phyloP scores from a whole-genome alignment of 2,888 invertebrate species.

The Oscheius sp. region DNA sequence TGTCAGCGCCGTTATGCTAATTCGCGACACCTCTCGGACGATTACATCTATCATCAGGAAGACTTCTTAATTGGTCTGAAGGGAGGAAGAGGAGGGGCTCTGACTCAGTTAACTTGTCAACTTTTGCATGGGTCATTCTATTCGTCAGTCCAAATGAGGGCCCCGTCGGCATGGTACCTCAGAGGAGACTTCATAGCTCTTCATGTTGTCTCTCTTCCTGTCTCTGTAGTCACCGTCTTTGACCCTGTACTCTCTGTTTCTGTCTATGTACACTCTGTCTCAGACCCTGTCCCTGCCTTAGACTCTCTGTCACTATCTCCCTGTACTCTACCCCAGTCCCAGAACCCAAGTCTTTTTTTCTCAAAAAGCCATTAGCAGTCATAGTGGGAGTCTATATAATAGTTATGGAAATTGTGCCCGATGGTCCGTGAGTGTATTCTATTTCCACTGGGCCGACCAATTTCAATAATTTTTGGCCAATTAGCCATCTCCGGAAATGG shows the following conservation, averaged over 20 bases:
- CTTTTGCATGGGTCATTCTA: no score
- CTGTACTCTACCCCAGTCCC: not conserved
- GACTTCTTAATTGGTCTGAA: no score
- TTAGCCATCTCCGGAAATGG: slow-evolving; percentile 30
- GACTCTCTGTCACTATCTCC: not conserved
- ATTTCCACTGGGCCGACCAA: slow-evolving; percentile 27
- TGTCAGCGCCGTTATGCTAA: slow-evolving; percentile 36
- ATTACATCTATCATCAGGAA: slow-evolving; percentile 34
- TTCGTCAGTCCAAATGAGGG: no score
- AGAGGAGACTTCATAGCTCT: no score
- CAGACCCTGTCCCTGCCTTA: not conserved
- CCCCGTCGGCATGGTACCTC: no score
- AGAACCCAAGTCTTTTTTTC: no score
- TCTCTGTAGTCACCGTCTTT: not conserved
- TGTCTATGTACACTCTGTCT: not conserved
- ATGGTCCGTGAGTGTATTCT: slow-evolving; percentile 38
- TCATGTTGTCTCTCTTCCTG: slow-evolving; percentile 8
- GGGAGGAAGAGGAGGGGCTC: not conserved
- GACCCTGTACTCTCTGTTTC: slow-evolving; percentile 3
- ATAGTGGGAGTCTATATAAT: slow-evolving; percentile 8
- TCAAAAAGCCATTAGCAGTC: not conserved
- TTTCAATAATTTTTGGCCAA: slow-evolving; percentile 40
- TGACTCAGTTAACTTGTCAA: no score
- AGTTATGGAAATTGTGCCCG: slow-evolving; percentile 37
- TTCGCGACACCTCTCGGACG: slow-evolving; percentile 17